Conservation (phyloP, 2,113 vertebrate genomes). For the Connochaetes taurinus region DNA sequence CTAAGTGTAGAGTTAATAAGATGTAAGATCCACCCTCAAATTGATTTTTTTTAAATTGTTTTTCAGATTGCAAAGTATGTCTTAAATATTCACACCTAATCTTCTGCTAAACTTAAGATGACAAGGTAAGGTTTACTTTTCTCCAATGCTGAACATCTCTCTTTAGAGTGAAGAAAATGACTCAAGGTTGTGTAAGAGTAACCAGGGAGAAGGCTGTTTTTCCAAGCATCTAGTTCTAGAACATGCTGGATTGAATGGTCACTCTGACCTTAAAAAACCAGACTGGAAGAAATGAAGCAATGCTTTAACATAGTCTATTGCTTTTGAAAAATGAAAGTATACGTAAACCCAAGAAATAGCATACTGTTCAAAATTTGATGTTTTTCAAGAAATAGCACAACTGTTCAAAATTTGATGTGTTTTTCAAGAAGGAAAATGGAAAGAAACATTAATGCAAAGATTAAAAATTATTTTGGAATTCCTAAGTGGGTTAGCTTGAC, state of each 20-base stretch:
- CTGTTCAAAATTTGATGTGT: neutral
- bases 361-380: neutral
- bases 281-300: conserved; percentile 25
- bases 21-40: neutral
- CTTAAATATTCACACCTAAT: neutral
- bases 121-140: neutral
- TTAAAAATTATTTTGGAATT: conserved; percentile 40
- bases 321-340: conserved; percentile 13
- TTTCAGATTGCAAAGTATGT: neutral
- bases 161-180: neutral
- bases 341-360: neutral
- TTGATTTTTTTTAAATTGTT: neutral
- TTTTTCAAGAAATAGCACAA: neutral
- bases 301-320: neutral
- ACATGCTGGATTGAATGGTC: neutral
- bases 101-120: neutral
- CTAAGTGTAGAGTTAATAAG: neutral
- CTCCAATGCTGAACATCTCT: neutral
- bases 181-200: neutral
- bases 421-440: conserved; percentile 42
- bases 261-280: conserved; percentile 1
- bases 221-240: neutral
- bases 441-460: conserved; percentile 35
- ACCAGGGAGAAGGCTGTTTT: neutral
- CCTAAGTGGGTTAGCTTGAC: conserved; percentile 46